These are phyloP conservation scores for Agrochola litura DNA, from an alignment of 2,888 invertebrate genomes.

Conservation along the genomic window DNA sequence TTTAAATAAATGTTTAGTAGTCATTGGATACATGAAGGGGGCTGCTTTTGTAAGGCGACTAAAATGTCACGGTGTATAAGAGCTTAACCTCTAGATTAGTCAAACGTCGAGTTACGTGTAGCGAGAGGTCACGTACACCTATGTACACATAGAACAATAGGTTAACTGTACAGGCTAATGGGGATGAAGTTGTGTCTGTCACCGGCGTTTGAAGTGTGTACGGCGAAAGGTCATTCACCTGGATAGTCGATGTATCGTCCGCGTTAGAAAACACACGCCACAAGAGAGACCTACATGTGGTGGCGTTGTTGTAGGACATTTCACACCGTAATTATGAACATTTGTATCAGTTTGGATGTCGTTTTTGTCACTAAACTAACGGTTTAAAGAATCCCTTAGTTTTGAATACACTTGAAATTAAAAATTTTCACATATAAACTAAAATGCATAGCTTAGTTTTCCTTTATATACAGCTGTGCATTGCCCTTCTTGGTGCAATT, in stretches of 20 bases:
- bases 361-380: not conserved
- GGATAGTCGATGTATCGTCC: not conserved
- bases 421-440: not conserved
- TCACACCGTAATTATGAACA: not conserved
- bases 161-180: not conserved
- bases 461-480: not conserved
- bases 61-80: not conserved
- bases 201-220: not conserved
- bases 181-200: conserved; percentile 5
- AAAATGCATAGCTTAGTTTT: not conserved
- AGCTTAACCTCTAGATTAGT: not conserved
- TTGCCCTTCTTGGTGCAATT: not conserved
- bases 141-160: not conserved
- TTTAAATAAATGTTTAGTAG: too few species aligned
- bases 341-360: not conserved
- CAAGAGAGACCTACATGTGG: not conserved
- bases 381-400: not conserved
- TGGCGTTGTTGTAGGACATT: not conserved
- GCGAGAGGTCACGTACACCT: not conserved
- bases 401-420: not conserved
- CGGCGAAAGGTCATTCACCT: conserved; percentile 4
- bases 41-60: too few species aligned
- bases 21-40: too few species aligned
- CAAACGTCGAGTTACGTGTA: not conserved
- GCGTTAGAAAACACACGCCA: not conserved